A percentile compares a stretch with the other conserved stretches of the same genome.
Evolutionary conservation across 2,797 vertebrate genomes (phyloP).

Genomic region (Tenualosa thibaudeaui): DNA sequence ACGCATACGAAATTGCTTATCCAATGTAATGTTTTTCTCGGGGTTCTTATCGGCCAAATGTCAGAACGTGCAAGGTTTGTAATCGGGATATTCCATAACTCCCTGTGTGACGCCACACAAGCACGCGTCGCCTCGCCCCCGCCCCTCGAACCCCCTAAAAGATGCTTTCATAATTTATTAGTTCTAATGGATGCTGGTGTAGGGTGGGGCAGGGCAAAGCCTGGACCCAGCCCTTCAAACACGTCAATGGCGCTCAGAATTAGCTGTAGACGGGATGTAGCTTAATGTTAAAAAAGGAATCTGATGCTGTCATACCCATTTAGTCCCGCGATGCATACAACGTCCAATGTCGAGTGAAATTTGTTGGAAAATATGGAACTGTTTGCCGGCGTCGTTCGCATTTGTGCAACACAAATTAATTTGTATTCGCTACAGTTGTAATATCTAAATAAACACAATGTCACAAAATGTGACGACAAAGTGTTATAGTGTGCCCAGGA

Average conservation of each 20-base stretch:
- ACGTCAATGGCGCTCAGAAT: neutral
- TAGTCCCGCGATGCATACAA: neutral
- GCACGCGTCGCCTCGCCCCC: neutral
- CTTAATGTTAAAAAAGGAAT: neutral
- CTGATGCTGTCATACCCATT: neutral
- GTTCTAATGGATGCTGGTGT: conserved; percentile 34
- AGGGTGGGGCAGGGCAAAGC: conserved; percentile 2
- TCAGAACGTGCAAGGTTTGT: neutral
- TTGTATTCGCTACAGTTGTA: neutral
- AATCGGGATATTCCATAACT: neutral
- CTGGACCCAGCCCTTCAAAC: conserved; percentile 24
- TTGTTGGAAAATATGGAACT: neutral
- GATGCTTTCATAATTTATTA: conserved; percentile 45
- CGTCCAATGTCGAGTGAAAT: neutral
- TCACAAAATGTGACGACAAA: neutral
- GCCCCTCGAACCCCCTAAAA: conserved; percentile 11
- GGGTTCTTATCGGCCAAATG: neutral
- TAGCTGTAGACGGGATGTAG: neutral
- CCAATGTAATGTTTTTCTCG: neutral
- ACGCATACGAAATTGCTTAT: neutral
- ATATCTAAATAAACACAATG: neutral
- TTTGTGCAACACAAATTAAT: neutral
- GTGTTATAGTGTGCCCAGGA: conserved; percentile 31
- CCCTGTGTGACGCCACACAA: neutral
- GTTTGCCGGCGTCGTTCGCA: neutral